phyloP scores from a whole-genome alignment of 2,113 vertebrate species.

The Engraulis encrasicolus region DNA sequence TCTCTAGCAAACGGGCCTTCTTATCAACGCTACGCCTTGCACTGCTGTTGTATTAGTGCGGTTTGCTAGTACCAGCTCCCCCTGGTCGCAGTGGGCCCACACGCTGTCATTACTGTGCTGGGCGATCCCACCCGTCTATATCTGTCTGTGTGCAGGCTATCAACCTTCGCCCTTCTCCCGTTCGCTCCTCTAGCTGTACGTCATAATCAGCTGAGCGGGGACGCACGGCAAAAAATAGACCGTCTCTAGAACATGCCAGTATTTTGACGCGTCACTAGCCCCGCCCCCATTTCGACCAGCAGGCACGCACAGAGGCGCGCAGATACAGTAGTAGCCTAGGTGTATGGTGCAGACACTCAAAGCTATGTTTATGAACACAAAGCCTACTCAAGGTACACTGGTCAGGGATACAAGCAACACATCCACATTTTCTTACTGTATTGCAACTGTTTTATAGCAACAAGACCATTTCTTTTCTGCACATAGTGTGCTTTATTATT shows the following conservation, averaged over 20 bases:
- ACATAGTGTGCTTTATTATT: too few species aligned
- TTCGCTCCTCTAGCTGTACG: conserved; percentile 49
- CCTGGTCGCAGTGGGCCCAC: neutral
- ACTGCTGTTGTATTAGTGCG: neutral
- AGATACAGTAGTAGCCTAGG: too few species aligned
- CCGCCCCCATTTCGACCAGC: conserved; percentile 58
- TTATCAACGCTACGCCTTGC: conserved; percentile 10
- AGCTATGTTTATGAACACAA: too few species aligned
- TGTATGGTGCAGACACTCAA: too few species aligned
- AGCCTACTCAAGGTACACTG: neutral
- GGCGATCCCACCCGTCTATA: conserved; percentile 37
- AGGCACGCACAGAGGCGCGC: neutral
- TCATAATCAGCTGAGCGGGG: conserved; percentile 65
- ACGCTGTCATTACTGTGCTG: conserved; percentile 30
- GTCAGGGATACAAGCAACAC: too few species aligned
- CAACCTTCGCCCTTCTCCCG: conserved; percentile 21
- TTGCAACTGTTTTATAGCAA: too few species aligned
- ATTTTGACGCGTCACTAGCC: conserved; percentile 41
- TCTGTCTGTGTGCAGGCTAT: conserved; percentile 30
- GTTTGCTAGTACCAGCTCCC: conserved; percentile 3
- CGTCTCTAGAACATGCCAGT: conserved; percentile 68
- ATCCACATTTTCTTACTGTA: too few species aligned
- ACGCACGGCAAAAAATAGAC: conserved; percentile 46
- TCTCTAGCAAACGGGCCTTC: conserved; percentile 8
- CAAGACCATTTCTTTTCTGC: too few species aligned